Percentiles rank a stretch among this genome's conserved stretches.
phyloP scores from a whole-genome alignment of 2,888 invertebrate genomes.

The Drosophila maculinotata region DNA sequence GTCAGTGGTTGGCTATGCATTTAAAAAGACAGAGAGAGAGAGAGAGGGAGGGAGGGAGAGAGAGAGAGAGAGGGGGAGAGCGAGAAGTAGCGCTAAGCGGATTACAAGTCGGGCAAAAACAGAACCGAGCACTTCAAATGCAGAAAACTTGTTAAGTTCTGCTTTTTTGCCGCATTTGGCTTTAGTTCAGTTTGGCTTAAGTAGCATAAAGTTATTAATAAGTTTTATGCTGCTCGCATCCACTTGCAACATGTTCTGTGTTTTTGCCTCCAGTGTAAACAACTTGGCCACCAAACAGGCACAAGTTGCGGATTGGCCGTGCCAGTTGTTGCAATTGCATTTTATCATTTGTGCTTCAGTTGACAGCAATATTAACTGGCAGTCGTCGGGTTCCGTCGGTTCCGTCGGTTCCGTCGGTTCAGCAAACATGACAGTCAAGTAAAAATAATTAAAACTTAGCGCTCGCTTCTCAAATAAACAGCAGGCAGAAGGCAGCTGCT shows the following conservation, averaged over 20 bases:
- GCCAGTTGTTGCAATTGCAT: constrained; percentile 55
- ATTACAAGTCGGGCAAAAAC: constrained; percentile 42
- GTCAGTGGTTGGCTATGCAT: constrained; percentile 11
- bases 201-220: constrained; percentile 76
- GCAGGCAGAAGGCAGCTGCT: neutral
- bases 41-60: neutral
- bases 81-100: constrained; percentile 60
- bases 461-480: constrained; percentile 19
- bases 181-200: constrained; percentile 57
- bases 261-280: constrained; percentile 43
- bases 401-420: too few species aligned
- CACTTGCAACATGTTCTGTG: constrained; percentile 38
- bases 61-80: neutral
- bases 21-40: neutral
- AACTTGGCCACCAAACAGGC: constrained; percentile 14
- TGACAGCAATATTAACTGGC: constrained; percentile 74
- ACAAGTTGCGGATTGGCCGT: neutral
- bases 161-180: constrained; percentile 10
- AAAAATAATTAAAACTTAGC: constrained; percentile 74
- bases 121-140: constrained; percentile 47
- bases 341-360: constrained; percentile 68
- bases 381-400: too few species aligned
- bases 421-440: constrained; percentile 63
- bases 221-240: constrained; percentile 56
- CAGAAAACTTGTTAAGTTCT: constrained; percentile 52